phyloP scores from a whole-genome alignment of 2,888 invertebrate species.

The Tortrix viridana region DNA sequence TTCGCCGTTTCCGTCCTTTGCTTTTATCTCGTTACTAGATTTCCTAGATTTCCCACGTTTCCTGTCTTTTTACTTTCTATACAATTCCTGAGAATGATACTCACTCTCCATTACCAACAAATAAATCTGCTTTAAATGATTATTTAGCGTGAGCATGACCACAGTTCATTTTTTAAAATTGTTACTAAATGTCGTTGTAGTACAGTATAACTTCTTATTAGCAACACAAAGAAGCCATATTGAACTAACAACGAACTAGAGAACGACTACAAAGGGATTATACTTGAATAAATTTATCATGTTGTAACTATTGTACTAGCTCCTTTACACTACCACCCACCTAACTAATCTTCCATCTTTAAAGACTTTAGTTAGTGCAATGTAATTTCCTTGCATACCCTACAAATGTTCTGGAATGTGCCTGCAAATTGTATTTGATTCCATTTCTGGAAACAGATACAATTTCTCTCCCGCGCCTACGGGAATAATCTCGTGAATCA shows the following conservation, averaged over 20 bases:
- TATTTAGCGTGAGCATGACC: too few species aligned
- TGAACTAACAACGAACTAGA: not conserved
- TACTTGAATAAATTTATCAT: slow-evolving; percentile 13
- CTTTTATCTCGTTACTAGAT: not conserved
- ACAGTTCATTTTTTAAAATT: too few species aligned
- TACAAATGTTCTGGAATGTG: slow-evolving; percentile 60
- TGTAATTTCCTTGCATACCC: slow-evolving; percentile 34
- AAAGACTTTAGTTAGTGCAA: not conserved
- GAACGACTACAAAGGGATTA: slow-evolving; percentile 10
- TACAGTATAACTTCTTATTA: not conserved
- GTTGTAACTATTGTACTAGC: not conserved
- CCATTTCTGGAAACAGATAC: slow-evolving; percentile 69
- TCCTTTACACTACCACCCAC: not conserved
- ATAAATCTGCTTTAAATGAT: too few species aligned
- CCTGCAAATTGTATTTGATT: slow-evolving; percentile 49
- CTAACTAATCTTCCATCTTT: not conserved
- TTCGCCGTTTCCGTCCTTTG: not conserved
- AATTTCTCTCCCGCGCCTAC: slow-evolving; percentile 64
- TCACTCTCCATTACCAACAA: too few species aligned
- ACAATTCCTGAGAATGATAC: not conserved
- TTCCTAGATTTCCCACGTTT: not conserved
- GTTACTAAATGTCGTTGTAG: too few species aligned
- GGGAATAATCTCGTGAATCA: slow-evolving; percentile 68
- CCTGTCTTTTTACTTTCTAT: not conserved
- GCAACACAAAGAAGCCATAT: not conserved